Conservation (phyloP, 1,140 invertebrate species). For the Acromyrmex echinatior region DNA sequence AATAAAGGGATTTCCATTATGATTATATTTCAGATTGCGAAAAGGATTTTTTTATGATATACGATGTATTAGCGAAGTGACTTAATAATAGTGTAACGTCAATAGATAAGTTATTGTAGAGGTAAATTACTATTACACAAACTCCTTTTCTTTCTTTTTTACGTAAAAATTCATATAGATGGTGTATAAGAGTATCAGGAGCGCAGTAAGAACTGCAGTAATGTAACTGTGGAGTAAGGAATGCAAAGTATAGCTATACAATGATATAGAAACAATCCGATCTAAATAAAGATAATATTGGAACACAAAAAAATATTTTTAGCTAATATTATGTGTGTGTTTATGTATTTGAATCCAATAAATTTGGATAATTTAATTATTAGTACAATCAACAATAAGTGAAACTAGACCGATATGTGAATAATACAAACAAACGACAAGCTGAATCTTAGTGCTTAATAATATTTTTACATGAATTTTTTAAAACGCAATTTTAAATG, state of each 20-base stretch:
- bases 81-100: background rate
- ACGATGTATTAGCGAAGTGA: background rate
- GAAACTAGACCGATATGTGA: too few species aligned
- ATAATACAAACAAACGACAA: too few species aligned
- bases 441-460: too few species aligned
- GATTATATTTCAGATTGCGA: background rate
- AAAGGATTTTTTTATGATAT: background rate
- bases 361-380: background rate
- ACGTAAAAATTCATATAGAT: background rate
- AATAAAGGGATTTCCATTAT: constrained; percentile 30
- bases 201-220: too few species aligned
- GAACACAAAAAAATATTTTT: background rate
- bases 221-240: background rate
- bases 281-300: background rate
- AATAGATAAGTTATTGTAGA: background rate
- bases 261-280: background rate
- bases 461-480: too few species aligned
- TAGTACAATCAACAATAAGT: background rate
- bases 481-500: too few species aligned
- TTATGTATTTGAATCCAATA: background rate
- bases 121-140: background rate
- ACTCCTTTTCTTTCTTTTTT: background rate
- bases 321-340: background rate
- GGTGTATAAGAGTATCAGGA: background rate
- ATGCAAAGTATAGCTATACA: background rate